phyloP scores from a whole-genome alignment of 2,113 vertebrate genomes.

The Ptyas mucosa region DNA sequence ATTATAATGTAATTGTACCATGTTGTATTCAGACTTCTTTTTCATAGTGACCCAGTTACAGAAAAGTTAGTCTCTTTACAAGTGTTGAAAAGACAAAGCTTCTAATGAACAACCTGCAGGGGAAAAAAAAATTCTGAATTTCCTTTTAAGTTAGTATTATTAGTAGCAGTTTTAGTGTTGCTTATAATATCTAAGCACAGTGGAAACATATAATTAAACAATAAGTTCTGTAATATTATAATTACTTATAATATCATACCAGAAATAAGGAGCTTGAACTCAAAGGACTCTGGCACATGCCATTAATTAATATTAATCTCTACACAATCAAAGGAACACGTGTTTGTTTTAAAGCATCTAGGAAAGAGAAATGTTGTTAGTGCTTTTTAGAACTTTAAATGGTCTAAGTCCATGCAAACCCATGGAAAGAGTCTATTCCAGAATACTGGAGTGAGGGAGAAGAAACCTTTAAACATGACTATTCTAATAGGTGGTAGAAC shows the following conservation, averaged over 20 bases:
- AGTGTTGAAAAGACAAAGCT: background rate
- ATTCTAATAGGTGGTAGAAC: background rate
- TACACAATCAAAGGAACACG: background rate
- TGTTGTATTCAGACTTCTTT: background rate
- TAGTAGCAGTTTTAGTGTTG: background rate
- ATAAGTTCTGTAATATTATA: background rate
- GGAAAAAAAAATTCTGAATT: background rate
- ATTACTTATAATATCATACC: background rate
- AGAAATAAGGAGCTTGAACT: background rate
- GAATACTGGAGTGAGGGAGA: background rate
- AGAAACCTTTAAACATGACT: background rate
- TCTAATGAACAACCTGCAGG: background rate
- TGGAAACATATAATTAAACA: background rate
- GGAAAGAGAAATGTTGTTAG: background rate
- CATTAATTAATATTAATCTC: background rate
- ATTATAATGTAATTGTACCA: background rate
- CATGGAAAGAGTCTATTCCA: background rate
- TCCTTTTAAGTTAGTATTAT: background rate
- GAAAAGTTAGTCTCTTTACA: background rate
- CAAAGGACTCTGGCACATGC: background rate
- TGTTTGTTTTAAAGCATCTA: background rate
- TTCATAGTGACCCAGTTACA: background rate
- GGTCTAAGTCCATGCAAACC: background rate
- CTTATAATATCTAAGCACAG: background rate
- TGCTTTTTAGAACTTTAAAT: background rate